Evolutionary conservation across 2,797 vertebrate species (phyloP), one percentile per base, ranked within the genome.

Genomic region (Hippoglossus hippoglossus): DNA sequence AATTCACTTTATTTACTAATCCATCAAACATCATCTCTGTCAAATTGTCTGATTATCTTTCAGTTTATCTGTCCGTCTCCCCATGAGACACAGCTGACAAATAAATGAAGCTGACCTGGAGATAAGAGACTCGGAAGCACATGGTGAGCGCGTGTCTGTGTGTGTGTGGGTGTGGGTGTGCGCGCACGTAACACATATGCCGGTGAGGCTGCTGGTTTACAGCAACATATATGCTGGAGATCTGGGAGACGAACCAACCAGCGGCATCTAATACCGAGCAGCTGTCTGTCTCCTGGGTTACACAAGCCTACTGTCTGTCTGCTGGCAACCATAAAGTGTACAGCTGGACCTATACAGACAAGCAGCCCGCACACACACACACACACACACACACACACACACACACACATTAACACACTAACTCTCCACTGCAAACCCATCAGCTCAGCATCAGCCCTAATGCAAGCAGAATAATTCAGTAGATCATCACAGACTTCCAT

Each of bases 261-360:
- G 84, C 84, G 89, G 87, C 73, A 77, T 88, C 79, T 86, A 93
- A 92, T 82, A 80, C 86, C 86, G 83, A 94, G 86, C 93, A 94
- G 92, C 92, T 94, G 94, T 91, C 88, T 85, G 77, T 91, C 88
- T 91, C 79, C 88, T 71, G 87, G 86, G 86, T 88, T 92, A 91
- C 84, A 87, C 79, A 84, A 90, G 81, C 74, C 87, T 72, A 86
- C 86, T 86, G 83, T 91, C 56, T 59, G 39, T 44, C 89, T 91
- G 87, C 89, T 86, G 84, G 83, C 78, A 85, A 70, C 79, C 85
- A 66, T 81, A 81, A 89, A 89, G 71, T 87, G 77, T 87, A 89
- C 89, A 89, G 87, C 86, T 90, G 83, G 80, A 91, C 84, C 78
- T 58, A 82, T 77, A 74, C 79, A 67, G 63, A 67, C 75, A 75